These are phyloP conservation scores for Haliclystus octoradiatus DNA, from an alignment of 30 jellyfish, hydroid and myxozoan genomes.

Conservation along the genomic window DNA sequence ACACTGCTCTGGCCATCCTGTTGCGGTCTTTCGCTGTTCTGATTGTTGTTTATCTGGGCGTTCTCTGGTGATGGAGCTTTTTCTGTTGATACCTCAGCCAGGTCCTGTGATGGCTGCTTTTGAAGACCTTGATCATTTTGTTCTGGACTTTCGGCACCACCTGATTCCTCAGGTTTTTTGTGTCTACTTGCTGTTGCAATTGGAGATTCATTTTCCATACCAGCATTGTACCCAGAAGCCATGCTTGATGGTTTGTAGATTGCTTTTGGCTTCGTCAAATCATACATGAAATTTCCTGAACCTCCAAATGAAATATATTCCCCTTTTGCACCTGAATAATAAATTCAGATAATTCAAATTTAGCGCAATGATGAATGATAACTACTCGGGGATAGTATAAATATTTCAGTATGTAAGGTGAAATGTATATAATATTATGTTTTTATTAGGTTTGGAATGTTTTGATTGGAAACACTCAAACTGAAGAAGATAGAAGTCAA, in stretches of 20 bases:
- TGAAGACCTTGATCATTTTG: not conserved
- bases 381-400: too few relatives aligned
- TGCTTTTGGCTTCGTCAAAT: constrained; percentile 18
- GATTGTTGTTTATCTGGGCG: not conserved
- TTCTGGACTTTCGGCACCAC: not conserved
- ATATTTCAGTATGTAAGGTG: too few relatives aligned
- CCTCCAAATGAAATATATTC: constrained; percentile 70
- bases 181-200: not conserved
- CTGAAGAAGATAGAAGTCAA: too few relatives aligned
- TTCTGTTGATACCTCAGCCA: not conserved
- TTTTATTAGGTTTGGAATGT: too few relatives aligned
- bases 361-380: too few relatives aligned
- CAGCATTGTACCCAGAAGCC: constrained; percentile 70
- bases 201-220: constrained; percentile 4
- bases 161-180: not conserved
- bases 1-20: not conserved
- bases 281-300: constrained; percentile 41
- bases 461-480: too few relatives aligned
- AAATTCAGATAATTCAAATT: too few relatives aligned
- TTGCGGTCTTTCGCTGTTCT: not conserved
- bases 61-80: not conserved
- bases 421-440: too few relatives aligned
- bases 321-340: constrained; percentile 28
- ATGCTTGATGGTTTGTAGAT: constrained; percentile 12
- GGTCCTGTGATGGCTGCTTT: not conserved